Evolutionary conservation across 1,140 invertebrate genomes (phyloP), one percentile per base, ranked within the genome.

Genomic region (Caerostris darwini): DNA sequence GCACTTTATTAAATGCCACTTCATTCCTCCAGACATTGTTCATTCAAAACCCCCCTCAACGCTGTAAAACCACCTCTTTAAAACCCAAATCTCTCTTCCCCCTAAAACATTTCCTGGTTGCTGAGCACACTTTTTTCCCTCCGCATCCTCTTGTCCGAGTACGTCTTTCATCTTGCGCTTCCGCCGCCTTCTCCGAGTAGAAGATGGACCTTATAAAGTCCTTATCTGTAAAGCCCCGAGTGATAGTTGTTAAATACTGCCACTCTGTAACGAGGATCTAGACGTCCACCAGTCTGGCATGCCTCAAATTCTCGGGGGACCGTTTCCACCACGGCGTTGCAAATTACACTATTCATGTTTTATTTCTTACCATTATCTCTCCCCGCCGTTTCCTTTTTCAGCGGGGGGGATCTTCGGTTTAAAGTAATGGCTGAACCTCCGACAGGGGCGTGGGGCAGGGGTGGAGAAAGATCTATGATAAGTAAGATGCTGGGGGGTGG

Each of bases 261-360:
- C 54, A 57, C 82, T 57, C 54, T 85, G n/a, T 85, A 85, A 57
- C 57, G 57, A 56, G 54, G 82, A 85, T 85, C 50, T 54, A n/a
- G 82, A 71, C 69, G 69, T 71, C 69, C 50, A n/a, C n/a, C 7
- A 71, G 69, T 71, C 69, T 19, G 19, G 19, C 19, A 6, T 58
- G 82, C 19, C 56, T 10, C 14, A 0, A 34, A 17, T 57, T 54
- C 82, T 54, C 56, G 17, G 10, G n/a, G 56, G n/a, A 58, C 7
- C 7, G 8, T 56, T 58, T 85, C 57, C 8, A 12, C 83, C 10
- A 85, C 19, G 12, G 56, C 61, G 34, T 61, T 77, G 53, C 69
- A 90, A 90, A 90, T 90, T 90, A 90, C 88, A 54, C 67, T 90
- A 90, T 77, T 90, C 77, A 90, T 67, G 61, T 67, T 90, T 90